These are phyloP conservation scores for Lasioglossum vierecki DNA, from an alignment of 2,888 invertebrate species.

Conservation along the genomic window DNA sequence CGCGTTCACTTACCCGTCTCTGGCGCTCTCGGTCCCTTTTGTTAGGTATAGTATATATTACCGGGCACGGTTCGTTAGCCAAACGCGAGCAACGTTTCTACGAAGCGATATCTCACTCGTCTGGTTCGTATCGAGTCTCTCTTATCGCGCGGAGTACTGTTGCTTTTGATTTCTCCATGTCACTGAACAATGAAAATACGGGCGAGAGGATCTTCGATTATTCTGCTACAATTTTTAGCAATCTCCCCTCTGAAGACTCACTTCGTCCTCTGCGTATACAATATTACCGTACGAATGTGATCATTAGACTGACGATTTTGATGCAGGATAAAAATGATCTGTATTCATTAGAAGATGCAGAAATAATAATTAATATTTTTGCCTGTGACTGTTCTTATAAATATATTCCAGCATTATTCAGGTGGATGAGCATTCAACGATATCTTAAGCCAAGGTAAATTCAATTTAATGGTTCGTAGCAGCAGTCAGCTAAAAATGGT, in stretches of 20 bases:
- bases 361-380: neutral
- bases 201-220: neutral
- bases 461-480: neutral
- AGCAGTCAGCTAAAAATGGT: neutral
- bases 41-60: slow-evolving; percentile 59
- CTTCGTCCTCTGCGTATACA: neutral
- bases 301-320: neutral
- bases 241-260: neutral
- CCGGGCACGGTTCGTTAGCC: slow-evolving; percentile 67
- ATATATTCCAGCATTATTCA: neutral
- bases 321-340: no score
- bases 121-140: slow-evolving; percentile 57
- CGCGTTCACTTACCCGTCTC: slow-evolving; percentile 23
- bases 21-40: slow-evolving; percentile 24
- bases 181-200: slow-evolving; percentile 29
- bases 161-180: slow-evolving; percentile 38
- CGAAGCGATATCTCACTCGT: slow-evolving; percentile 66
- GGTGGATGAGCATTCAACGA: neutral
- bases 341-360: no score
- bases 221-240: neutral
- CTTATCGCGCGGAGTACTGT: slow-evolving; percentile 41
- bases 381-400: neutral
- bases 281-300: neutral
- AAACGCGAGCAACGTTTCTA: slow-evolving; percentile 67
- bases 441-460: neutral